These are phyloP conservation scores for Leptura quadrifasciata DNA, from an alignment of 2,888 invertebrate species.

Conservation along the genomic window DNA sequence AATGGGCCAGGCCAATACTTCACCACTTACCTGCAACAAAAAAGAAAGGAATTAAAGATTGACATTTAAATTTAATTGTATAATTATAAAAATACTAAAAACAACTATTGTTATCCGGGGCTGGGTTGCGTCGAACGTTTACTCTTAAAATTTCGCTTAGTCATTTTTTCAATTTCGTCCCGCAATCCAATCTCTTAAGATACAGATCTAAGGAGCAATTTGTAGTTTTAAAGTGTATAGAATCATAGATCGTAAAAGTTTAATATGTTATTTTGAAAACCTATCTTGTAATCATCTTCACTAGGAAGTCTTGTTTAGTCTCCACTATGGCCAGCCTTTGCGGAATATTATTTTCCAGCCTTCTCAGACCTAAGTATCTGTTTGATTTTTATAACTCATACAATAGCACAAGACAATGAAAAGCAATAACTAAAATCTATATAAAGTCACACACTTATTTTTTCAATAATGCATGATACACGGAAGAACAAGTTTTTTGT, in stretches of 20 bases:
- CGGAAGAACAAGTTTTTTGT: too few relatives aligned
- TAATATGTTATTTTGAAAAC: slow-evolving; percentile 14
- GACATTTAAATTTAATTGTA: neutral
- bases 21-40: slow-evolving; percentile 2
- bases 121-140: neutral
- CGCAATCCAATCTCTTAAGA: neutral
- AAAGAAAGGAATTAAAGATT: neutral
- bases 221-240: slow-evolving; percentile 1
- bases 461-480: too few relatives aligned
- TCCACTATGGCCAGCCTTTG: neutral
- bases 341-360: neutral
- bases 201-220: neutral
- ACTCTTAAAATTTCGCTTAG: slow-evolving; percentile 3
- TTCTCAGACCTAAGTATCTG: neutral
- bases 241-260: slow-evolving; percentile 10
- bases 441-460: too few relatives aligned
- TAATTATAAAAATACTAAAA: neutral
- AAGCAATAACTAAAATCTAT: too few relatives aligned
- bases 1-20: neutral
- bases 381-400: neutral
- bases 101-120: neutral
- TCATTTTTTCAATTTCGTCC: slow-evolving; percentile 7
- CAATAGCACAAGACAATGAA: too few relatives aligned
- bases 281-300: neutral
- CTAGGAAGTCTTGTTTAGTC: neutral